Percentiles rank a stretch among this genome's conserved stretches.
phyloP scores from a whole-genome alignment of 2,888 invertebrate genomes.

The Gandaritis pyraliata region DNA sequence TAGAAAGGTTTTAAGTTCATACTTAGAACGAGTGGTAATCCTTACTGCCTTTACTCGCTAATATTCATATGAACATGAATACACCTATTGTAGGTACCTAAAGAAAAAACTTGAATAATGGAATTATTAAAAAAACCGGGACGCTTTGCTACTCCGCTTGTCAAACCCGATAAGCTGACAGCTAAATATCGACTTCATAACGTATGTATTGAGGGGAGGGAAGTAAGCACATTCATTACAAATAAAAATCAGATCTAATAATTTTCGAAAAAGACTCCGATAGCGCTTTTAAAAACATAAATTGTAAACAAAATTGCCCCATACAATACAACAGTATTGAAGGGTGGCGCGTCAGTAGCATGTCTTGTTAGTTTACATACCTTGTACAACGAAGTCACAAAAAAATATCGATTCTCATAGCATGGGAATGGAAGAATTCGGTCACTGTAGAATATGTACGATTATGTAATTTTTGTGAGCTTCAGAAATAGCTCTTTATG shows the following conservation, averaged over 20 bases:
- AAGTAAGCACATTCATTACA: not conserved
- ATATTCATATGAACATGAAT: too few species aligned
- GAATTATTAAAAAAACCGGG: too few species aligned
- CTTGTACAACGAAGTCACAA: conserved; percentile 26
- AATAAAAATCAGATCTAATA: not conserved
- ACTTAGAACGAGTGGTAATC: too few species aligned
- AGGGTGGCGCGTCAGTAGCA: conserved; percentile 25
- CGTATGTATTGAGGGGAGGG: too few species aligned
- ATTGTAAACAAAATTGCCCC: conserved; percentile 15
- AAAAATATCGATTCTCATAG: conserved; percentile 34
- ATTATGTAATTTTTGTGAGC: conserved; percentile 19
- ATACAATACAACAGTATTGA: conserved; percentile 1
- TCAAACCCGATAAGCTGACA: too few species aligned
- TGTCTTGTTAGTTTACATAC: conserved; percentile 18
- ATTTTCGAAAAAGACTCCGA: conserved; percentile 8
- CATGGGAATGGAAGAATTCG: conserved; percentile 31
- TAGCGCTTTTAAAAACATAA: conserved; percentile 18
- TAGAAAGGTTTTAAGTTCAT: not conserved
- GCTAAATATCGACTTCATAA: too few species aligned
- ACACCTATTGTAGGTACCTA: too few species aligned
- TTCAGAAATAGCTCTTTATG: conserved; percentile 24
- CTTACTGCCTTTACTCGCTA: too few species aligned
- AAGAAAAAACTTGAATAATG: too few species aligned
- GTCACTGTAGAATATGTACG: conserved; percentile 34
- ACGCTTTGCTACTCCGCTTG: too few species aligned